Conservation (phyloP, 2,113 vertebrate genomes). For the Porphyrio hochstetteri region DNA sequence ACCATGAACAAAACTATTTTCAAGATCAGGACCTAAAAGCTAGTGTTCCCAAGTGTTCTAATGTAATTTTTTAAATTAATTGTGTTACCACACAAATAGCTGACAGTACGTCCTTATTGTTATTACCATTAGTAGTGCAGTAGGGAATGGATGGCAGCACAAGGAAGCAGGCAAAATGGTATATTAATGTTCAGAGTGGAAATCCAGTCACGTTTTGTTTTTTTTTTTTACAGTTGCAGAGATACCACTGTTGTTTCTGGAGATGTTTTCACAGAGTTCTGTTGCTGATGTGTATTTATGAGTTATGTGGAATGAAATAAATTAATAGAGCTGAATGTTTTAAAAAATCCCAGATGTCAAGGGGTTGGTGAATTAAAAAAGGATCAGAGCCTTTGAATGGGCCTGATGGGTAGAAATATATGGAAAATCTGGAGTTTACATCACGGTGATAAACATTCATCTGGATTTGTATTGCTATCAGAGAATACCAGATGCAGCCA, state of each 20-base stretch:
- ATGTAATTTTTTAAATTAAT: neutral
- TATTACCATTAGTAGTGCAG: neutral
- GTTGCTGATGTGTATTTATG: neutral
- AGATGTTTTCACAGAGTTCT: neutral
- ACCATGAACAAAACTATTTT: neutral
- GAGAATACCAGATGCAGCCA: neutral
- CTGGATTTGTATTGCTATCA: neutral
- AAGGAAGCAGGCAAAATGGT: neutral
- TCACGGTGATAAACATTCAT: neutral
- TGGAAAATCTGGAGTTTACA: neutral
- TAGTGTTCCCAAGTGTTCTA: neutral
- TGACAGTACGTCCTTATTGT: neutral
- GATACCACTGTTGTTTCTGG: neutral
- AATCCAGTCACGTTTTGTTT: neutral
- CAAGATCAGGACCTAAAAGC: neutral
- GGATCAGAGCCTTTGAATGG: neutral
- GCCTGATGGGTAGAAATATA: neutral
- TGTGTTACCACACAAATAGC: neutral
- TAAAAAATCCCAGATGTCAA: neutral
- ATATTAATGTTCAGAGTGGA: neutral
- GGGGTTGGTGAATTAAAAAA: neutral
- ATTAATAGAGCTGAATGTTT: neutral
- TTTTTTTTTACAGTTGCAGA: neutral
- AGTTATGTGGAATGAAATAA: neutral
- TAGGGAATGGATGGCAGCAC: neutral